phyloP scores from a whole-genome alignment of 2,888 invertebrate genomes.

The Cheilosia vulpina region DNA sequence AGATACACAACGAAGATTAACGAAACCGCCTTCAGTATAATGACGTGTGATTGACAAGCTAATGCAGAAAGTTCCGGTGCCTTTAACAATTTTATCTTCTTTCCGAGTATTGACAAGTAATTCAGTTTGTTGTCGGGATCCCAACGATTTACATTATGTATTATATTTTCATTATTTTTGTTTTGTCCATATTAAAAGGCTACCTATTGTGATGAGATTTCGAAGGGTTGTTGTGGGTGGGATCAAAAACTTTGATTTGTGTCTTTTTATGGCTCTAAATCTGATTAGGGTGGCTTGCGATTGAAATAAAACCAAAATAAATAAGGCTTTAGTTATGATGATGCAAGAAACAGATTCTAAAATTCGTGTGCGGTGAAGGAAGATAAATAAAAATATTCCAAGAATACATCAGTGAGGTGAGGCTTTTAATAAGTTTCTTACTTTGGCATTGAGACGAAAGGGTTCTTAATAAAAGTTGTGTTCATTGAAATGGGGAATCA shows the following conservation, averaged over 20 bases:
- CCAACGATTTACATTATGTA: background rate
- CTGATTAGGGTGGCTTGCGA: background rate
- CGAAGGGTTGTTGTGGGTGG: background rate
- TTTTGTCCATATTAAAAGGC: background rate
- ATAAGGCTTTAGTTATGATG: background rate
- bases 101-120: conserved; percentile 2
- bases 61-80: conserved; percentile 15
- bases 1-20: background rate
- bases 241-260: conserved; percentile 1
- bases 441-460: no score
- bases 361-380: no score
- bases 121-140: background rate
- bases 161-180: background rate
- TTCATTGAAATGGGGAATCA: background rate
- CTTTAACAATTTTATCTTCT: conserved; percentile 8
- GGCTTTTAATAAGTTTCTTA: no score
- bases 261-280: background rate
- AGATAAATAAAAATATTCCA: no score
- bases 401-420: no score
- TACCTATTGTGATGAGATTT: background rate
- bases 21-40: background rate
- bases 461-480: no score
- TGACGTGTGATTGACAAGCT: conserved; percentile 41
- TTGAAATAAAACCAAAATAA: background rate
- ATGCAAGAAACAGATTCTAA: background rate